Evolutionary conservation across 2,797 vertebrate species (phyloP), one percentile per base, ranked within the genome.

Genomic region (Lindbergichthys nudifrons): DNA sequence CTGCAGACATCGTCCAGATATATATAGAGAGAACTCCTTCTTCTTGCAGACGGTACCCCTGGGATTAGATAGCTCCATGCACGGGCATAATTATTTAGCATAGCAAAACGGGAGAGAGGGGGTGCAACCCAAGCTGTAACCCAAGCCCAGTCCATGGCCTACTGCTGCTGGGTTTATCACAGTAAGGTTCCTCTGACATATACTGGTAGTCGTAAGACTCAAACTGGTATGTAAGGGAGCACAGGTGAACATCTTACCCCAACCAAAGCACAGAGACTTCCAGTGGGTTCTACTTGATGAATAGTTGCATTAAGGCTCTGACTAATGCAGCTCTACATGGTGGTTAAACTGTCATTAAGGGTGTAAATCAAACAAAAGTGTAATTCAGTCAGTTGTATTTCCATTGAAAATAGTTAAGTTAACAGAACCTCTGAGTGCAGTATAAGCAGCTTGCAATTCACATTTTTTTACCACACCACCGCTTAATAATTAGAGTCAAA

Each of bases 1-100:
- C 82, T 84, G 73, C 86, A 88, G 88, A 92, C 88, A 90, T 75
- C 82, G 87, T 83, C 80, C 85, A 86, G 88, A 94, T 92, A 93
- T 82, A 92, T 94, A 95, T 95, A 95, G 87, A 94, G 82, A 92
- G 90, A 85, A 68, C 66, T 58, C 78, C 73, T 64, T 81, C 76
- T 80, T 77, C 65, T 62, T 69, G 62, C 65, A 36, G 77, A 79
- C 51, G 36, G 52, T 62, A 81, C 85, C 81, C 84, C 14, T 65
- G 85, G 75, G 86, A 88, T 92, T 89, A 90, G 86, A 92, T 77
- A 89, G 80, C 85, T 75, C 92, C 90, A 93, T 91, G 85, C 92
- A 93, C 72, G 91, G 90, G 45, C 84, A 92, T 92, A 89, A 89
- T 92, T 84, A 92, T 91, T 92, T 79, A 89, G 59, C 74, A 73